Base-by-base conservation (phyloP, 1,140 invertebrate genomes). In the Aphelenchoides besseyi region DNA sequence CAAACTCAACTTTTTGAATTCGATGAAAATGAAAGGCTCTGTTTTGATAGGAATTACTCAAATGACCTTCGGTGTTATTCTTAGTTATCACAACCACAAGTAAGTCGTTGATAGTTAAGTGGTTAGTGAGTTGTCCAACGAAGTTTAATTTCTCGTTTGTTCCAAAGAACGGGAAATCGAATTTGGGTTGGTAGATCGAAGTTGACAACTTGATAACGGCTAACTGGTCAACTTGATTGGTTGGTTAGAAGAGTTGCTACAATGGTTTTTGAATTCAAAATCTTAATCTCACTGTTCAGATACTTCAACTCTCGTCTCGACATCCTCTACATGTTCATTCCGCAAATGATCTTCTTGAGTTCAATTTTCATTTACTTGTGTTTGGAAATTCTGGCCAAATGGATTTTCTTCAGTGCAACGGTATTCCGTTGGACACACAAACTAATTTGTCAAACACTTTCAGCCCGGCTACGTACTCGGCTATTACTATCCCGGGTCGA, bases 21-120 rank as follows among this genome's bases (percentile, higher is more conserved):
- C 94, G 0, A 94, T 92, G 86, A 98, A 98, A 88, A 98, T 98
- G 96, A 98, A 98, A 85, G 86, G 96, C 53, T 97, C 95, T 16
- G 93, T 98, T 67, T 94, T 98, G 74, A 90, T 97, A 77, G 96
- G 95, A 61, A 93, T 98, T 0, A 82, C 90, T 68, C 96, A 98
- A 85, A 98, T 98, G 96, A 89, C 95, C 54, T 98, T 98, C 86
- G 96, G 96, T 68, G 91, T 98, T 0, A 88, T 89, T 78, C 89
- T 98, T 80, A 92, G 91, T 77, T 89, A 95, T 35, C 88, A 92
- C 66, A 98, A 98, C 87, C 92, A 94, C 86, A 86, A 89, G 81
- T 82, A 26, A 59, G 80, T 67, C n/a, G 18, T 33, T 33, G 30
- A 57, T 36, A 48, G 18, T 59, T 33, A 23, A 59, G 41, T 48